Base-by-base conservation (phyloP, 2,888 invertebrate genomes). In the Agriopis leucophaearia region DNA sequence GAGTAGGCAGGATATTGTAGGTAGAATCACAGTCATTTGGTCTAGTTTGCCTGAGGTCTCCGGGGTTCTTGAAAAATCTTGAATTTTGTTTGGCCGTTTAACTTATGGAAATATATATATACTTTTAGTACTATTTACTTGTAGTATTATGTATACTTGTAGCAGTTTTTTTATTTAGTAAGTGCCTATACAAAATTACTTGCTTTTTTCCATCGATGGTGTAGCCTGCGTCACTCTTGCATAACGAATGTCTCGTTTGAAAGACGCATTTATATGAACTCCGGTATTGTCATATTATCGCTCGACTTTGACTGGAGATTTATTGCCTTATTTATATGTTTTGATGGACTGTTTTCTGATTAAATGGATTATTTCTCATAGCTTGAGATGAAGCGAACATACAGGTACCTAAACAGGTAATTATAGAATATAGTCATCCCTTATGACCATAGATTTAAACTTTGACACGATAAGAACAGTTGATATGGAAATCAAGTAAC, bases 241-340 rank as follows among this genome's bases (percentile, higher is more conserved):
- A 69, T 70, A 52, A 64, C 57, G 15, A 15, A 9, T 12, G 16
- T 52, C 62, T 47, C 27, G 12, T 35, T 44, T 10, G 60, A 69
- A 69, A 64, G 61, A 67, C 50, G 66, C 66, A 69, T 72, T 74
- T 64, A 69, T 70, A 69, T 67, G 64, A 60, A 68, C 63, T 56
- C 6, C 13, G 52, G 63, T 64, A 72, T 67, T 64, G 70, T 69
- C 67, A 66, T 72, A 71, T 64, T 71, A 73, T 73, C 69, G 71
- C 62, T 64, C 54, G 55, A 67, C 56, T 64, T 57, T 68, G 75
- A 62, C 73, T 66, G 60, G 69, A 71, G 75, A 75, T 74, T 74
- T 74, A 75, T 72, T 35, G 48, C 56, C 62, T 71, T 75, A 71
- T 75, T 72, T 74, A 69, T 66, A 65, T 65, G 60, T 68, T 66